These are phyloP conservation scores for Octodon degus DNA, from an alignment of 2,113 vertebrate species.

Conservation along the genomic window DNA sequence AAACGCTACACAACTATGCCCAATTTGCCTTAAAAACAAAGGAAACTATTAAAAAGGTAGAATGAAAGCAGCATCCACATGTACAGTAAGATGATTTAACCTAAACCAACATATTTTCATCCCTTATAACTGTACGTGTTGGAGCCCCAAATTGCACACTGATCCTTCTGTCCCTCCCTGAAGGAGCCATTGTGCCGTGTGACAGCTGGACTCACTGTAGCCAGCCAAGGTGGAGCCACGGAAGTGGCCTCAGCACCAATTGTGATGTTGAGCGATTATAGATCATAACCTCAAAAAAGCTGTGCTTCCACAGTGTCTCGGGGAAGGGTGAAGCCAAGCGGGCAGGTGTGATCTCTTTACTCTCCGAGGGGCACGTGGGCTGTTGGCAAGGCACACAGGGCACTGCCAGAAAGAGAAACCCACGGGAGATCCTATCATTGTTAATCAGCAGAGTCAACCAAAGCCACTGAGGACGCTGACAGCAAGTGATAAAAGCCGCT, in stretches of 20 bases:
- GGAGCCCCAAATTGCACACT: background rate
- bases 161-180: fast-evolving
- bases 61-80: constrained; percentile 34
- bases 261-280: background rate
- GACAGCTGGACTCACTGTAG: background rate
- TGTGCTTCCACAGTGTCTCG: background rate
- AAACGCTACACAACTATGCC: background rate
- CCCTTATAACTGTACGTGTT: background rate
- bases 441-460: constrained; percentile 10
- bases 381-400: constrained; percentile 9
- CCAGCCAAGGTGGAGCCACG: background rate
- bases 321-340: background rate
- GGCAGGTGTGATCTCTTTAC: background rate
- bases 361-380: constrained; percentile 13
- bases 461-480: background rate
- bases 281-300: background rate
- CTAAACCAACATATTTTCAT: background rate
- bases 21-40: background rate
- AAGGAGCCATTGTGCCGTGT: background rate
- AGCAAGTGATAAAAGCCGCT: constrained; percentile 36
- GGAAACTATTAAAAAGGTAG: background rate
- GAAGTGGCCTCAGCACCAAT: background rate
- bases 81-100: background rate
- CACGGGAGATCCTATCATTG: background rate
- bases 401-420: background rate